Conservation (phyloP, 1,140 invertebrate genomes). For the Hycleus phaleratus region DNA sequence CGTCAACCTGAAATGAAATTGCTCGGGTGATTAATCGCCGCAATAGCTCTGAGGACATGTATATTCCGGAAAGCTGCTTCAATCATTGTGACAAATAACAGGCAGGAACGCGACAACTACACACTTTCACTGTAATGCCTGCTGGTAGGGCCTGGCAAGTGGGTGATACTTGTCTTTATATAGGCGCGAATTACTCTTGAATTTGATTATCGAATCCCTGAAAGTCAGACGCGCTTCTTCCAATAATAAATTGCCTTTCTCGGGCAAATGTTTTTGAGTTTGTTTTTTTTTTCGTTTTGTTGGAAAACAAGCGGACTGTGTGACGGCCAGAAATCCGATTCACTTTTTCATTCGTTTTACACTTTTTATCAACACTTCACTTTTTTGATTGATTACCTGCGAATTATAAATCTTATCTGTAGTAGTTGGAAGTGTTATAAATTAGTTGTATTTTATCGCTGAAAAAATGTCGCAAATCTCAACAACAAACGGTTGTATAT, state of each 20-base stretch:
- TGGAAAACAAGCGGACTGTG: too few relatives aligned
- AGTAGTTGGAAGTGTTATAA: too few relatives aligned
- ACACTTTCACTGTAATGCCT: not conserved
- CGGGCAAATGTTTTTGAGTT: too few relatives aligned
- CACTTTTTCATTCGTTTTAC: too few relatives aligned
- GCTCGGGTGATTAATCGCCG: conserved; percentile 36
- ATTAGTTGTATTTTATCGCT: too few relatives aligned
- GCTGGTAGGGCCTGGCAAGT: not conserved
- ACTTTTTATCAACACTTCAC: too few relatives aligned
- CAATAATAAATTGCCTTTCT: conserved; percentile 7
- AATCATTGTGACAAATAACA: conserved; percentile 38
- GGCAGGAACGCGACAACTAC: conserved; percentile 17
- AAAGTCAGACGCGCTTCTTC: conserved; percentile 5
- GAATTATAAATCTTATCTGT: too few relatives aligned
- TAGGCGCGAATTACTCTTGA: conserved; percentile 1
- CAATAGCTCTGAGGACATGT: conserved; percentile 36
- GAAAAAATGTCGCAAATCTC: too few relatives aligned
- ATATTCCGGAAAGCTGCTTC: conserved; percentile 35
- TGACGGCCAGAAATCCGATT: too few relatives aligned
- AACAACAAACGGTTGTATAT: too few relatives aligned
- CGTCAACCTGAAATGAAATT: conserved; percentile 29
- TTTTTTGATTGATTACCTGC: too few relatives aligned
- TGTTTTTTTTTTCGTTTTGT: too few relatives aligned
- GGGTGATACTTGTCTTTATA: conserved; percentile 7
- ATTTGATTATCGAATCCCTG: conserved; percentile 14